phyloP scores from a whole-genome alignment of 2,888 invertebrate genomes.

The Agrypnus murinus region DNA sequence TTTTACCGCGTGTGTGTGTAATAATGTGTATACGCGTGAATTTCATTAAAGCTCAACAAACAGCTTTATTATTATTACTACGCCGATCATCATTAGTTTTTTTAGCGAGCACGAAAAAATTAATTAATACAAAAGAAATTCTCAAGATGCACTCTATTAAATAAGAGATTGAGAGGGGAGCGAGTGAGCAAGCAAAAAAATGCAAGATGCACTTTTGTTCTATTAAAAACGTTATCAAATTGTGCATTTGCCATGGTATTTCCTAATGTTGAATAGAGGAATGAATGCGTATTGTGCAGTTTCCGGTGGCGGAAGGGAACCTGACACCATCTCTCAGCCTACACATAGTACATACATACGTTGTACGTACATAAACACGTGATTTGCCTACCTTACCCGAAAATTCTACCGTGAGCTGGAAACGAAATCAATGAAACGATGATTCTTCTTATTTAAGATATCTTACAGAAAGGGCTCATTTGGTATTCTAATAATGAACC shows the following conservation, averaged over 20 bases:
- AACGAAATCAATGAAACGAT: constrained; percentile 24
- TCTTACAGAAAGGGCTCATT: not conserved
- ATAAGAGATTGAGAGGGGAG: constrained; percentile 5
- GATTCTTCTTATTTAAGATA: not conserved
- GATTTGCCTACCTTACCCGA: constrained; percentile 56
- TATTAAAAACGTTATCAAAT: constrained; percentile 45
- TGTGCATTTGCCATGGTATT: constrained; percentile 47
- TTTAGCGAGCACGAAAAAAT: not conserved
- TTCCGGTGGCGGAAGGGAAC: constrained; percentile 61
- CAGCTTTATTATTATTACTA: constrained; percentile 25
- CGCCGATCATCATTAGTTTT: constrained; percentile 38
- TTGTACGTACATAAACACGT: constrained; percentile 53
- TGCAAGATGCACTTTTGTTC: constrained; percentile 47
- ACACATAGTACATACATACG: constrained; percentile 48
- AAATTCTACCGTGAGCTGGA: constrained; percentile 45
- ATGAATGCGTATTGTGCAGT: constrained; percentile 59
- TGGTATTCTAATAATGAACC: constrained; percentile 11
- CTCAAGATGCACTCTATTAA: not conserved
- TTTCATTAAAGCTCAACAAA: too few species aligned
- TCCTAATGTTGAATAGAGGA: constrained; percentile 48
- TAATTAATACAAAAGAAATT: too few species aligned
- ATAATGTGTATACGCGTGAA: too few species aligned
- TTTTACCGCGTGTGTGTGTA: too few species aligned
- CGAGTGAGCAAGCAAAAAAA: not conserved
- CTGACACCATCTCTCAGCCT: constrained; percentile 58